Evolutionary conservation across 2,113 vertebrate species (phyloP).

Genomic region (Emydura subglobosa): DNA sequence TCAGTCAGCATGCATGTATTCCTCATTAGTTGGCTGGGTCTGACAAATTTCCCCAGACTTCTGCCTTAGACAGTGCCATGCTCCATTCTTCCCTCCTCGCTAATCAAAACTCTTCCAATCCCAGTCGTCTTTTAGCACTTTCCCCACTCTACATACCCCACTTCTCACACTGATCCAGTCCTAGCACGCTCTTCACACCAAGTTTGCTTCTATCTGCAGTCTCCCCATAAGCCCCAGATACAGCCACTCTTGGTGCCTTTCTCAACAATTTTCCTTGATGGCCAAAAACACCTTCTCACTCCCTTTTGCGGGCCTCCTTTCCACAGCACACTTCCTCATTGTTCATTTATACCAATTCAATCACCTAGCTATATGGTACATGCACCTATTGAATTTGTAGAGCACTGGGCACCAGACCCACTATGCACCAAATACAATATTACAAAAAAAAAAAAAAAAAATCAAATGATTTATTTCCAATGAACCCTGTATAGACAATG

Average conservation of each 20-base stretch:
- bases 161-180: background rate
- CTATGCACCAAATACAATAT: background rate
- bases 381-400: background rate
- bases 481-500: background rate
- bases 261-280: rapidly evolving
- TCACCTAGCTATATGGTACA: background rate
- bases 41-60: background rate
- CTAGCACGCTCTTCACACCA: background rate
- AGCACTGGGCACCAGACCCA: background rate
- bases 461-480: background rate
- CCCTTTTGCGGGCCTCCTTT: background rate
- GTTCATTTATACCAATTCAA: background rate
- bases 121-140: background rate
- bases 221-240: background rate
- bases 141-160: background rate
- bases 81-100: background rate
- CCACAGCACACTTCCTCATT: background rate
- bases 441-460: background rate
- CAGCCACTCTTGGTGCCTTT: rapidly evolving
- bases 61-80: rapidly evolving
- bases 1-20: background rate
- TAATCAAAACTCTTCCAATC: background rate
- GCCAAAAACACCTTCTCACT: background rate
- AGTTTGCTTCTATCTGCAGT: background rate
- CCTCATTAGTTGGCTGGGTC: background rate